Base-by-base conservation (phyloP, 1,140 invertebrate species). In the Antheraea mylitta region DNA sequence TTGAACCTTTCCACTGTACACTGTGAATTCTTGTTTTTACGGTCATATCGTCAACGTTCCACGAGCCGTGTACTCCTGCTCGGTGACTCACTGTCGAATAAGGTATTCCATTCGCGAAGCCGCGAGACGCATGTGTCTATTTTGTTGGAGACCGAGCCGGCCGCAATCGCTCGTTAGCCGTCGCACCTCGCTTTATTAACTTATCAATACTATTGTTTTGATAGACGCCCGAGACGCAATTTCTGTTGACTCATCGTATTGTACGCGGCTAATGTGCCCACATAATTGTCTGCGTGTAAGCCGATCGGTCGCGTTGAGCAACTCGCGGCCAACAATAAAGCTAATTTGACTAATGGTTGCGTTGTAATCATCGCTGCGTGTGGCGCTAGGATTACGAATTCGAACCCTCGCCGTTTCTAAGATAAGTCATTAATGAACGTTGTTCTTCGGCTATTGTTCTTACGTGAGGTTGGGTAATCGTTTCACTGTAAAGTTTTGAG, bases 261-360 rank as follows among this genome's bases (percentile, higher is more conserved):
- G 87, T 90, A 72, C 69, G 73, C 75, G 74, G 81, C 82, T 81
- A 82, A 86, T 83, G 75, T 80, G 71, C 69, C 75, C 71, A 81
- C 79, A 86, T 90, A 90, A 91, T 91, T 86, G 89, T 85, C 79
- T 74, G 81, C 70, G 74, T 82, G 78, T 90, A 90, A 90, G 87
- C 87, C 79, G 87, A 88, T 89, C 83, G 76, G 75, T 76, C 71
- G 76, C 78, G 81, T 80, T 85, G 81, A 83, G 83, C 79, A 87
- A 89, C 78, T 74, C 82, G 73, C 75, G 75, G 79, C 78, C 80
- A 91, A 90, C 88, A 90, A 92, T 92, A 89, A 88, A 80, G 81
- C 89, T 90, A 89, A 92, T 92, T 92, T 92, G 89, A 90, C 89
- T 92, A 90, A 92, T 92, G 89, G 87, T 81, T 88, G 87, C 88